Base-by-base conservation (phyloP, 2,797 vertebrate species). In the Squalus acanthias region DNA sequence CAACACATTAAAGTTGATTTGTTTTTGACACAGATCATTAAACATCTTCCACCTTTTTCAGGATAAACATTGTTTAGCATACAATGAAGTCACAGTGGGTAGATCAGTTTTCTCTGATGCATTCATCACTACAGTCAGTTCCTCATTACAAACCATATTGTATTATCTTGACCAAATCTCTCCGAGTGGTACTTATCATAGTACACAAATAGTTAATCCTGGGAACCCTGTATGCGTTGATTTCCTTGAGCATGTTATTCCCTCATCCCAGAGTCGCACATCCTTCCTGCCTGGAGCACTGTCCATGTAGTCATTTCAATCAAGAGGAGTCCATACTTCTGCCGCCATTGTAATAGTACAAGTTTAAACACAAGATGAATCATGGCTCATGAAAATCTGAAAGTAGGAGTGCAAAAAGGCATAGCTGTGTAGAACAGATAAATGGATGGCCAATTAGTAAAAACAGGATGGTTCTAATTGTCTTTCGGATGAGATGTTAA, bases 1-100 rank as follows among this genome's bases (percentile, higher is more conserved):
- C 53, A 29, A n/a, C 88, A 60, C 82, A 85, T 85, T 85, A 85
- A 91, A 91, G 57, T 60, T 91, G 57, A 63, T 85, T 50, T 85
- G 17, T 85, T 85, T 91, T 74, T 91, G 53, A 63, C 29, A 24
- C 26, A 89, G 87, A 60, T 63, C 57, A 91, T 60, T 91, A 12
- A 91, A 57, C 57, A 63, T 33, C 26, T 57, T 91, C 57, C 24
- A 91, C 24, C 13, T 29, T 63, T 15, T 26, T 91, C 26, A 63
- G 24, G 79, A 39, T 82, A 46, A 82, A 46, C 17, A 46, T 82
- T 85, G 46, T 85, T 85, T 85, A 50, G 46, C 82, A 50, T 85
- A 50, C 13, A 33, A 57, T 57, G 5, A 33, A 91, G 63, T 63
- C 10, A 33, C 29, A 91, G 29, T 91, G 57, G 29, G 29, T 63